Conservation (phyloP, 1,140 invertebrate species). For the Chrysoperla carnea region DNA sequence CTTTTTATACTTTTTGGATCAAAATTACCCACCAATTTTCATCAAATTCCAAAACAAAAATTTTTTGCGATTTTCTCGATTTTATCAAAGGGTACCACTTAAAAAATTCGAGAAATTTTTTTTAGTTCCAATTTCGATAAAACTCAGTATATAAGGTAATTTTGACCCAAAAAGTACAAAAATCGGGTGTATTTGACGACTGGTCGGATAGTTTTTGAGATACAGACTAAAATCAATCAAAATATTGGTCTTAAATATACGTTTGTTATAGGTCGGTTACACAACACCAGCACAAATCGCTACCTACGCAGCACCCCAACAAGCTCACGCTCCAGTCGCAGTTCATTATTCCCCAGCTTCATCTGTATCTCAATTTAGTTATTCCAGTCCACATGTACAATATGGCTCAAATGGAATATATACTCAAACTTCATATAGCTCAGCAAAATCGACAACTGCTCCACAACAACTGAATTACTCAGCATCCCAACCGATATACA, state of each 20-base stretch:
- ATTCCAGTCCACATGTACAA: constrained; percentile 15
- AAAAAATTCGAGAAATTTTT: too few species aligned
- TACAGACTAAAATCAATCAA: too few species aligned
- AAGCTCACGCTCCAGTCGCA: background rate
- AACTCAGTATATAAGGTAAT: too few species aligned
- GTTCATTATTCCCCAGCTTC: constrained; percentile 13
- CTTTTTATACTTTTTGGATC: too few species aligned
- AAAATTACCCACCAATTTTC: too few species aligned
- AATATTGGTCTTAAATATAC: background rate
- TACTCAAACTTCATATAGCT: constrained; percentile 5
- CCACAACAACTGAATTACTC: background rate
- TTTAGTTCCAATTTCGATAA: too few species aligned
- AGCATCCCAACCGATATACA: background rate
- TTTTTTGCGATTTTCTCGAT: too few species aligned
- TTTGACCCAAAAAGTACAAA: too few species aligned
- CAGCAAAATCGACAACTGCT: constrained; percentile 9
- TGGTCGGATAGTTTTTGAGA: background rate
- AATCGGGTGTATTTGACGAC: too few species aligned
- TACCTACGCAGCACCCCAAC: background rate
- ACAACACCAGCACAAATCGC: background rate
- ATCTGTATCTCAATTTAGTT: constrained; percentile 17
- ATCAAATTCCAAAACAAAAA: too few species aligned
- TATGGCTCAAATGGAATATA: constrained; percentile 17
- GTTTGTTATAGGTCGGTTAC: background rate
- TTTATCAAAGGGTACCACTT: too few species aligned